These are phyloP conservation scores for Epizoanthus illoricatus DNA, from an alignment of 92 coral and sea anemone genomes.

Conservation along the genomic window DNA sequence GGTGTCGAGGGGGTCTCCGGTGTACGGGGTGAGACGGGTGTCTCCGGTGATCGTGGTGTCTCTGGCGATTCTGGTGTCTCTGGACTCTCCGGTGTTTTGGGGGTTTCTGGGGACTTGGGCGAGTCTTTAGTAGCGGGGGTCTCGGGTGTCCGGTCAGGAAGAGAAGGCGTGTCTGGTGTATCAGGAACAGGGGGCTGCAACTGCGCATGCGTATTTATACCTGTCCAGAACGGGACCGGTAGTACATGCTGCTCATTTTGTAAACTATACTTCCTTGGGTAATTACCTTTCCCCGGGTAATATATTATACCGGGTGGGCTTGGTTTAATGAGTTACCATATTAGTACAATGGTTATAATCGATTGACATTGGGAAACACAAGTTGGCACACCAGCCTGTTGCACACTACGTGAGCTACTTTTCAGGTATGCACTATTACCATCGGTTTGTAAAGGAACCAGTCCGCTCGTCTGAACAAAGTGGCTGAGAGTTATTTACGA, in stretches of 20 bases:
- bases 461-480: too few species aligned
- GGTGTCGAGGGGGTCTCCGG: conserved; percentile 86
- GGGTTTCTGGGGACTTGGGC: conserved; percentile 60
- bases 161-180: conserved; percentile 63
- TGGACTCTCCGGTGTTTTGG: conserved; percentile 42
- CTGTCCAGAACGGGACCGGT: conserved; percentile 16
- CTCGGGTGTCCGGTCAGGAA: conserved; percentile 39
- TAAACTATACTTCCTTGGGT: too few species aligned
- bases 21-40: conserved; percentile 84
- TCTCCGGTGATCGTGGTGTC: conserved; percentile 69
- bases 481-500: too few species aligned
- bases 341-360: too few species aligned
- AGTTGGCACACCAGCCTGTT: too few species aligned
- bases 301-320: too few species aligned
- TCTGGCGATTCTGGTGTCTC: conserved; percentile 73
- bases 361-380: too few species aligned
- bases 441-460: too few species aligned
- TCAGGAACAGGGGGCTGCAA: conserved; percentile 62
- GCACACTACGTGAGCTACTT: too few species aligned
- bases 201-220: conserved; percentile 62
- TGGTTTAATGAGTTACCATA: too few species aligned
- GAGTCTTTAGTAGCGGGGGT: conserved; percentile 65
- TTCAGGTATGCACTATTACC: too few species aligned
- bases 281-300: too few species aligned
- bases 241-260: background rate